These are phyloP conservation scores for Dusona sp. DNA, from an alignment of 2,888 invertebrate genomes.

Conservation along the genomic window DNA sequence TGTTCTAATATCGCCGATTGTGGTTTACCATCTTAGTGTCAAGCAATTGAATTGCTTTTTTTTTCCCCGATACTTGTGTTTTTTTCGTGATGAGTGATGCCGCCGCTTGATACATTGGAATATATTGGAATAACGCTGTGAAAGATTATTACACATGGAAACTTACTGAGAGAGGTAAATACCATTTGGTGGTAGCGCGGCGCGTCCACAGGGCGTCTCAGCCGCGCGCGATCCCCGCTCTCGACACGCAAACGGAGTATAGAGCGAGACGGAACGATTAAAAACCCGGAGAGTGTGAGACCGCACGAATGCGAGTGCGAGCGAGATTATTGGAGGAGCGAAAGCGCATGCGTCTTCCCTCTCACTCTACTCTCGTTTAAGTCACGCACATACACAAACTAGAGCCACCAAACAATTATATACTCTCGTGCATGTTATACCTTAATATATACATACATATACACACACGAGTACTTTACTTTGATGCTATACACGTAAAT, in stretches of 20 bases:
- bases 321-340: slow-evolving; percentile 16
- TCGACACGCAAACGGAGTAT: slow-evolving; percentile 29
- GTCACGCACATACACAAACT: slow-evolving; percentile 16
- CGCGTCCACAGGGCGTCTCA: slow-evolving; percentile 65
- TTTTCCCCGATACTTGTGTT: background rate
- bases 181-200: slow-evolving; percentile 50
- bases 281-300: slow-evolving; percentile 32
- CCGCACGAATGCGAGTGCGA: slow-evolving; percentile 25
- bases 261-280: slow-evolving; percentile 45
- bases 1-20: slow-evolving; percentile 11
- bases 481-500: slow-evolving; percentile 43
- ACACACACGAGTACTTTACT: background rate
- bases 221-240: slow-evolving; percentile 29
- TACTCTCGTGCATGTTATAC: background rate
- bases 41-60: background rate
- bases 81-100: slow-evolving; percentile 37
- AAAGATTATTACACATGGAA: slow-evolving; percentile 58
- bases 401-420: slow-evolving; percentile 44
- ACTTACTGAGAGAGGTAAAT: slow-evolving; percentile 64
- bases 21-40: slow-evolving; percentile 14
- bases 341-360: slow-evolving; percentile 60
- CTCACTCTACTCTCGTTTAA: slow-evolving; percentile 51
- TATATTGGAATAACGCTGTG: slow-evolving; percentile 51
- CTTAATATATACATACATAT: slow-evolving; percentile 8
- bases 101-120: slow-evolving; percentile 41